Conservation (phyloP, 2,888 invertebrate genomes). For the Melitaea athalia region DNA sequence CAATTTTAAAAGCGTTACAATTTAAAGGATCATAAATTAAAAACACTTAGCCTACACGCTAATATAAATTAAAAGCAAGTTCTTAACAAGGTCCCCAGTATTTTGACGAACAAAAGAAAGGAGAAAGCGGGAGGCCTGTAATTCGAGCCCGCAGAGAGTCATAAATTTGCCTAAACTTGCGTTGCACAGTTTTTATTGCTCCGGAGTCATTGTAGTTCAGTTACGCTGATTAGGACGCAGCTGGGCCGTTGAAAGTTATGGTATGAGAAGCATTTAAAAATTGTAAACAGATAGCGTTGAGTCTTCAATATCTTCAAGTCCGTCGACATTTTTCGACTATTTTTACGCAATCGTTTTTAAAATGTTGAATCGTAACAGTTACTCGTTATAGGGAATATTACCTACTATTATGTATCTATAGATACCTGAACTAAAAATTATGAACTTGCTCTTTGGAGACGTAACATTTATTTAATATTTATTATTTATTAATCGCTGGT, state of each 20-base stretch:
- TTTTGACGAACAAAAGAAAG: slow-evolving; percentile 28
- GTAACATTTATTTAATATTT: too few relatives aligned
- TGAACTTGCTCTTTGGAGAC: too few relatives aligned
- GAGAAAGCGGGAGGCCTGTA: slow-evolving; percentile 31
- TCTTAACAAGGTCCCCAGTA: slow-evolving; percentile 48
- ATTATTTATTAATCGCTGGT: too few relatives aligned
- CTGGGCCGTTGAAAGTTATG: slow-evolving; percentile 36
- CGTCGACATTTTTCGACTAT: neutral
- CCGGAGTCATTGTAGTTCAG: slow-evolving; percentile 17
- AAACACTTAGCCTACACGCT: slow-evolving; percentile 21
- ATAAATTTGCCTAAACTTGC: slow-evolving; percentile 40
- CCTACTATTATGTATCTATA: too few relatives aligned
- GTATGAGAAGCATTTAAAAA: neutral
- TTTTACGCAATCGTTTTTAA: too few relatives aligned
- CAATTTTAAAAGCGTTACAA: neutral
- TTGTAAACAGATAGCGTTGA: neutral
- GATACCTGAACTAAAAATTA: too few relatives aligned
- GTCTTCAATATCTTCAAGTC: too few relatives aligned
- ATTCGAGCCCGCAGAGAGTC: slow-evolving; percentile 38
- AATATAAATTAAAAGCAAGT: slow-evolving; percentile 52
- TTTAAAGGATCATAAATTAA: neutral
- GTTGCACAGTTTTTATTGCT: slow-evolving; percentile 19
- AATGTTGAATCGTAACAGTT: too few relatives aligned
- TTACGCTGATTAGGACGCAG: slow-evolving; percentile 52
- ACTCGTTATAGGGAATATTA: too few relatives aligned